Evolutionary conservation across 2,888 invertebrate species (phyloP), one percentile per base, ranked within the genome.

Genomic region (Lobophora halterata): DNA sequence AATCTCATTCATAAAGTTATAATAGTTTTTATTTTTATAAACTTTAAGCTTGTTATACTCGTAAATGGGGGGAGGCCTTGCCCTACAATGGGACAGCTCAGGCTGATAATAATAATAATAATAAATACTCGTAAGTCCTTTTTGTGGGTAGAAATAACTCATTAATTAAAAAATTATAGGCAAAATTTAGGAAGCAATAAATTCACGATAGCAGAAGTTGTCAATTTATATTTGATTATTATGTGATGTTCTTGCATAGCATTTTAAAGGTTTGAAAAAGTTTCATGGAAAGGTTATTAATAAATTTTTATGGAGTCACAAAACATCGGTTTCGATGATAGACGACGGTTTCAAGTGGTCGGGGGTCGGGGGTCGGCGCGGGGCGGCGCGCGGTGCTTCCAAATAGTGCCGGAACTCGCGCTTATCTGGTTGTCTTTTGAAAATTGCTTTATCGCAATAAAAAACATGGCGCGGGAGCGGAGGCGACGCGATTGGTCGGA

Each of bases 281-380:
- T 18, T 74, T 71, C 71, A 63, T 52, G 62, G 70, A 72, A 75
- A 60, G 57, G 57, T 59, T 57, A 72, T 73, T 71, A 71, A 73
- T 72, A 41, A 54, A 59, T 60, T 71, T 71, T 53, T 71, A n/a
- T n/a, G 61, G 63, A 61, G 57, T 57, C 46, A 65, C 65, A 62
- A 68, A 68, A 44, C 47, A 38, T 51, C 45, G 46, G 39, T 49
- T 33, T 52, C 59, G 75, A 65, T 55, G 78, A 79, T 54, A 65
- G 79, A 80, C 63, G 73, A 71, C 61, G 79, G 78, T 78, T 60
- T 58, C 62, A 68, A 49, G 49, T 37, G 45, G 71, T 61, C 67
- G 56, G 39, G 48, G 33, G 39, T 34, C 7, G 24, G 16, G 21
- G 25, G 29, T 13, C 13, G 17, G 28, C 27, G 23, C 19, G 14